Base-by-base conservation (phyloP, 2,797 vertebrate species). In the Emydoidea blandingii region DNA sequence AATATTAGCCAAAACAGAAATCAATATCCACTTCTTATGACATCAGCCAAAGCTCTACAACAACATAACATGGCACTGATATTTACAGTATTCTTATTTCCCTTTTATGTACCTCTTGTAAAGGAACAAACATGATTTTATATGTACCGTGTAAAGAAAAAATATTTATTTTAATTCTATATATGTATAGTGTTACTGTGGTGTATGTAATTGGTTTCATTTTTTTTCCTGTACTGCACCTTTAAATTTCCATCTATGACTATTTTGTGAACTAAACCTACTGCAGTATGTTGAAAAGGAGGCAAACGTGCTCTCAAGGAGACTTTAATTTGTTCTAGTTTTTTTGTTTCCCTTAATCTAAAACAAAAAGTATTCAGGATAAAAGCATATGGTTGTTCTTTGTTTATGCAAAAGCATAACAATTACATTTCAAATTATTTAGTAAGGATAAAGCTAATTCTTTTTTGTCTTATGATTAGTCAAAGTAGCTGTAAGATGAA, bases 391-490 rank as follows among this genome's bases (percentile, higher is more conserved):
- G 6, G 57, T 59, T 91, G 44, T 65, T 93, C 79, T 97, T 96
- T 88, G 91, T 95, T 95, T 97, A 95, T 92, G 91, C 54, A 93
- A 94, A 97, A 97, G 92, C 92, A 96, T 92, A 96, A 95, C 95
- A 97, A 97, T 97, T 97, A 97, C 95, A 98, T 94, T 97, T 96
- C 93, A 95, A 97, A 97, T 97, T 97, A 98, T 93, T 97, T 97
- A 97, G 92, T 97, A 98, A 97, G 97, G 93, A 96, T 88, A 95
- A 97, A 80, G 57, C 84, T 92, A 68, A 80, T 96, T 85, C 29
- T 29, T 85, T 95, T 97, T 96, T 97, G 96, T 96, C 92, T 96
- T 97, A 90, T 94, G 95, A 96, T 97, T 96, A 96, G 96, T 97
- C 93, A 98, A 95, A 97, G 93, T 57, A 95, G 85, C 94, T 97